Evolutionary conservation across 92 coral and sea anemone genomes (phyloP), one percentile per base, ranked within the genome.

Genomic region (Porites lobata): DNA sequence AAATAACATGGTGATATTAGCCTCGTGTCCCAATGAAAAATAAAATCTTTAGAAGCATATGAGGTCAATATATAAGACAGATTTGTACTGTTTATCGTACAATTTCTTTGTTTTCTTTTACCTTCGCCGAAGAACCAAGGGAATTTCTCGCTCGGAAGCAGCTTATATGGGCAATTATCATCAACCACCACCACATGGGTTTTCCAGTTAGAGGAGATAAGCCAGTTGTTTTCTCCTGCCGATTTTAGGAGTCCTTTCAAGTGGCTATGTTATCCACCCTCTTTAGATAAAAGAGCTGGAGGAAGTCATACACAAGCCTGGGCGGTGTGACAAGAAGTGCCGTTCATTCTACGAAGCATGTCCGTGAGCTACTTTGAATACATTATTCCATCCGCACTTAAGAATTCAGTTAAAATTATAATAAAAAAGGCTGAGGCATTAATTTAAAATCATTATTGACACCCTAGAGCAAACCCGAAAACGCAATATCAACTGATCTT

Each of bases 151-250:
- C 26, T 61, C n/a, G 86, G 43, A 29, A 29, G 1, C n/a, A 5
- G 29, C 18, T 29, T 32, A 58, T 26, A 19, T 69, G 77, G n/a
- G 58, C 14, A 56, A 71, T 47, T 9, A 20, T 8, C 38, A 32
- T 18, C 32, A 82, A 9, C 13, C 32, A 82, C 24, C 69, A 1
- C 54, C 86, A 19, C 86, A 82, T 82, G 38, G 13, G 76, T 24
- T 32, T 56, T 13, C 69, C 10, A 6, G 68, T 18, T 20, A 8
- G 70, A 38, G 58, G 24, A 18, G 11, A 69, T 7, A 80, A 66
- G 19, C 22, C 53, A 14, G 29, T 80, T 9, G 8, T 17, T 32
- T 69, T 24, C 11, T 17, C 63, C 29, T 54, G 17, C 67, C 17
- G 62, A 70, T 32, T 70, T 32, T 43, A 43, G 26, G 11, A n/a